A percentile compares a stretch with the other conserved stretches of the same genome.
Evolutionary conservation across 1,140 invertebrate species (phyloP).

Genomic region (Saccostrea cuccullata): DNA sequence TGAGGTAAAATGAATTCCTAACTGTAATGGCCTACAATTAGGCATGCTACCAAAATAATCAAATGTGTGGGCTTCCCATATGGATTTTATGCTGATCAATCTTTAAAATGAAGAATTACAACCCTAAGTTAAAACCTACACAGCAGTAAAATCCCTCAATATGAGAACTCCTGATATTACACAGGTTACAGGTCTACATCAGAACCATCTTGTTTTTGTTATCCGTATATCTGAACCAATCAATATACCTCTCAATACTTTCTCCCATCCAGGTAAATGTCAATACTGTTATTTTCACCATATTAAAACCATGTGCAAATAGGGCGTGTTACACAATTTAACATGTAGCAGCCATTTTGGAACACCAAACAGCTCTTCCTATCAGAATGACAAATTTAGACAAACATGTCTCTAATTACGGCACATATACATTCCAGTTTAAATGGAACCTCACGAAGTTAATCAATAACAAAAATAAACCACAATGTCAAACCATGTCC

Average conservation of each 20-base stretch:
- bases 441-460: background rate
- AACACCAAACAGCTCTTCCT: background rate
- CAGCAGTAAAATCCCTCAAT: background rate
- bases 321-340: conserved; percentile 15
- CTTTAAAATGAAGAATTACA: conserved; percentile 1
- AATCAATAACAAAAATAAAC: conserved; percentile 13
- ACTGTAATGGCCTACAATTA: background rate
- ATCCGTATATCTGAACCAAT: background rate
- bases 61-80: background rate
- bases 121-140: background rate
- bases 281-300: conserved; percentile 14
- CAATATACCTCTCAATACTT: background rate
- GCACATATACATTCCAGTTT: background rate
- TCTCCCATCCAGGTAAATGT: background rate
- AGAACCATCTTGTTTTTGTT: background rate
- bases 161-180: background rate
- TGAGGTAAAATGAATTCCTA: background rate
- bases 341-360: conserved; percentile 36
- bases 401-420: conserved; percentile 31
- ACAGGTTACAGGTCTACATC: background rate
- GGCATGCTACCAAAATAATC: background rate
- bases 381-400: conserved; percentile 15
- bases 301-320: conserved; percentile 25
- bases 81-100: background rate
- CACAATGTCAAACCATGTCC: background rate